Evolutionary conservation across 2,113 vertebrate species (phyloP).

Genomic region (Orthonyx spaldingii): DNA sequence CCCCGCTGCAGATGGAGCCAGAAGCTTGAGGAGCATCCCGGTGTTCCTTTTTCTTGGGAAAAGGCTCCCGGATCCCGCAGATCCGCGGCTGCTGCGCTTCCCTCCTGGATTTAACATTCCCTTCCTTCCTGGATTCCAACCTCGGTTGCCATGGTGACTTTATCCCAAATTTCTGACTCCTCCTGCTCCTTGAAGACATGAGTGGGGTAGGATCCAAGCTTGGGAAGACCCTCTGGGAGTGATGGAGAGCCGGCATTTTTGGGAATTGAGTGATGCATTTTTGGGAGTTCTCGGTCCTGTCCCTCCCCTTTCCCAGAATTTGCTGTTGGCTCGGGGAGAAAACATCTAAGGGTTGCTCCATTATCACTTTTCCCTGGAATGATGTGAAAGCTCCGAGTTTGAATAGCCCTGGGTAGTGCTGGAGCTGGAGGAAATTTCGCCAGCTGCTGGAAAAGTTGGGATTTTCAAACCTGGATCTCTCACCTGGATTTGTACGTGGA

Average conservation of each 20-base stretch:
- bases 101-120: background rate
- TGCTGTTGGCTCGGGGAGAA: background rate
- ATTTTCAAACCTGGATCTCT: background rate
- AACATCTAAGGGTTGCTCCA: background rate
- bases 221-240: background rate
- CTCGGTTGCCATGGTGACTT: background rate
- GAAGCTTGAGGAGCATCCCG: background rate
- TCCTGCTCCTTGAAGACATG: background rate
- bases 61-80: rapidly evolving
- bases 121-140: background rate
- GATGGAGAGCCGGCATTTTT: background rate
- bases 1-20: background rate
- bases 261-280: background rate
- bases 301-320: background rate
- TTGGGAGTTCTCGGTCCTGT: background rate
- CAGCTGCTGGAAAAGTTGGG: background rate
- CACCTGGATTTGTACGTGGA: background rate
- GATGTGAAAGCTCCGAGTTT: background rate
- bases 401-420: background rate
- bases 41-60: background rate
- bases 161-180: background rate
- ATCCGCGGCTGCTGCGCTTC: background rate
- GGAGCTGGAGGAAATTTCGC: background rate
- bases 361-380: background rate
- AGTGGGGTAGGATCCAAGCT: background rate